These are phyloP conservation scores for Baronia brevicornis DNA, from an alignment of 2,888 invertebrate genomes.

Conservation along the genomic window DNA sequence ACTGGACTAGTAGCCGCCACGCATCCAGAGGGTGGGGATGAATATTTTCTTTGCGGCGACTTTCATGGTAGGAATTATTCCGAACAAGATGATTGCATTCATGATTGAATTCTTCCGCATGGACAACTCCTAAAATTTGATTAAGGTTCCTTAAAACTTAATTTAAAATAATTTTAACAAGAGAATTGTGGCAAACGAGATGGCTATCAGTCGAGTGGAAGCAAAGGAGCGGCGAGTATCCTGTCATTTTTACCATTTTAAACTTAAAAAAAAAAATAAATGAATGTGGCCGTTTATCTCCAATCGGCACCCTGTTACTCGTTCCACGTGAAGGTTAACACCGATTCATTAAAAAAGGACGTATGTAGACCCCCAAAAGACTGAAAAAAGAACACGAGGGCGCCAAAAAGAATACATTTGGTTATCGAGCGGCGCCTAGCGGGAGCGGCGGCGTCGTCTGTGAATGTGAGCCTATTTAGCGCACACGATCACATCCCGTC, in stretches of 20 bases:
- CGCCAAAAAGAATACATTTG: constrained; percentile 62
- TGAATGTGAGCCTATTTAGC: constrained; percentile 55
- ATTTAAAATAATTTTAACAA: constrained; percentile 38
- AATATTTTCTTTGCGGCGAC: too few species aligned
- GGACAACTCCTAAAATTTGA: constrained; percentile 15
- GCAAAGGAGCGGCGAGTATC: constrained; percentile 47
- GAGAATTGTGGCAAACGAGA: constrained; percentile 33
- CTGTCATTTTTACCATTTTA: constrained; percentile 63
- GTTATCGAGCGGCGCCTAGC: constrained; percentile 71
- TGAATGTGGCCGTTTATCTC: constrained; percentile 57
- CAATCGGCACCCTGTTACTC: constrained; percentile 73
- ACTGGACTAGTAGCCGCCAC: too few species aligned
- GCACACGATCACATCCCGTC: constrained; percentile 26
- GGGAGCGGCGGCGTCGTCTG: constrained; percentile 67
- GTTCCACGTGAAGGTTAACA: constrained; percentile 72
- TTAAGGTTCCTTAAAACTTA: constrained; percentile 24
- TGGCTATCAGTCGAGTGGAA: constrained; percentile 46
- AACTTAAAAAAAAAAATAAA: constrained; percentile 33
- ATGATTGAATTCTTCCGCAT: too few species aligned
- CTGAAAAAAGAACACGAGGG: constrained; percentile 56
- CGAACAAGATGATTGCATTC: too few species aligned
- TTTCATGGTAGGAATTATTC: too few species aligned
- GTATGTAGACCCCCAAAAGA: constrained; percentile 70
- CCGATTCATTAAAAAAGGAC: constrained; percentile 72
- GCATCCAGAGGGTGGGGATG: too few species aligned